Evolutionary conservation across 2,888 invertebrate species (phyloP), one percentile per base, ranked within the genome.

Genomic region (Cephalotes varians): DNA sequence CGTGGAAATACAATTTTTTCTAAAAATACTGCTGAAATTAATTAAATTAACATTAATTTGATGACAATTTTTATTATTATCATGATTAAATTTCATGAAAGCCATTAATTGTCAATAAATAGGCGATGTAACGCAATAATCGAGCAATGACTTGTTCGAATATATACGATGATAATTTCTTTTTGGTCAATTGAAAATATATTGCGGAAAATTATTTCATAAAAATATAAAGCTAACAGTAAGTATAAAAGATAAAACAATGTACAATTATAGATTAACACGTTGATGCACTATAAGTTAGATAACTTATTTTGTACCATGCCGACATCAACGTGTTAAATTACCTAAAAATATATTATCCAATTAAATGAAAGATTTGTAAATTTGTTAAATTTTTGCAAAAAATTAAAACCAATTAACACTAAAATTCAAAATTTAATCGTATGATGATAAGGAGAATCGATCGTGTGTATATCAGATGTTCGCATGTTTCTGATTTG

Each of bases 401-500:
- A 3, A 74, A 25, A 64, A n/a, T 72, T 25, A 15, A 34, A 34
- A 71, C 34, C 21, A n/a, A 15, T 37, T 9, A 40, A 21, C 18
- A 28, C 2, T 28, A 37, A 49, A 74, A 51, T 2, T 44, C 49
- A 37, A 67, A 60, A 60, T 62, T 54, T 40, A 28, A 49, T 60
- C 47, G n/a, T 21, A 28, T 31, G 21, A 69, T 62, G 5, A 25
- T 58, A 58, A 71, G 44, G 28, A 62, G 31, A 74, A 69, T 65
- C 71, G 40, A 58, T 40, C 62, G 28, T 40, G 62, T 86, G 81
- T 84, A 85, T 83, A 86, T 87, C 71, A 65, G 44, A 44, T 71
- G n/a, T n/a, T 31, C 51, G 69, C 25, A 81, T 82, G 80, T 83
- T 76, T 73, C 58, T 79, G 47, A 86, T 86, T 82, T 74, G 72